phyloP scores from a whole-genome alignment of 2,113 vertebrate genomes.

The Cebus imitator region DNA sequence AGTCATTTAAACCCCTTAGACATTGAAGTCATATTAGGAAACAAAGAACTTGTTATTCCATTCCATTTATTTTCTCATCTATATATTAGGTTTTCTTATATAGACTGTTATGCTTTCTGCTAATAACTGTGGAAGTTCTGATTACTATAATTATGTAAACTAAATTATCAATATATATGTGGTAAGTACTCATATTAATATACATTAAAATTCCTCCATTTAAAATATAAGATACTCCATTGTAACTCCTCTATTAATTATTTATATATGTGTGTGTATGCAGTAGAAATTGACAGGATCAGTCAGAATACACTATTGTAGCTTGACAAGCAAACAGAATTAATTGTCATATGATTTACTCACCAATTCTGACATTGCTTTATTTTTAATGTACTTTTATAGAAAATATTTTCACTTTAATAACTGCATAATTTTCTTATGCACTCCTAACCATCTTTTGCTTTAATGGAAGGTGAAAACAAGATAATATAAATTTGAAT shows the following conservation, averaged over 20 bases:
- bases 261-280: slow-evolving; percentile 42
- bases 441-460: neutral
- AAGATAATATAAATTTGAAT: slow-evolving; percentile 58
- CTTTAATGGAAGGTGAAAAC: slow-evolving; percentile 47
- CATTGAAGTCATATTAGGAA: slow-evolving; percentile 13
- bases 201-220: slow-evolving; percentile 24
- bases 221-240: slow-evolving; percentile 43
- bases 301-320: slow-evolving; percentile 50
- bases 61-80: slow-evolving; percentile 25
- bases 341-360: slow-evolving; percentile 58
- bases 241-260: slow-evolving; percentile 49
- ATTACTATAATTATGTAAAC: neutral
- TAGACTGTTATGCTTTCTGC: neutral
- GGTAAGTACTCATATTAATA: slow-evolving; percentile 15
- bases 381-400: slow-evolving; percentile 53
- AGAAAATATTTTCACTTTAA: slow-evolving; percentile 65
- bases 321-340: slow-evolving; percentile 68
- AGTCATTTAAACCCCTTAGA: neutral
- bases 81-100: neutral
- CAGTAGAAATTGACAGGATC: slow-evolving; percentile 60
- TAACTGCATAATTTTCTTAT: slow-evolving; percentile 42
- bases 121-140: slow-evolving; percentile 24
- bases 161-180: neutral
- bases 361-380: slow-evolving; percentile 46
- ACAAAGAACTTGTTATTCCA: slow-evolving; percentile 15